Base-by-base conservation (phyloP, 2,797 vertebrate species). In the Buceros bicornis region DNA sequence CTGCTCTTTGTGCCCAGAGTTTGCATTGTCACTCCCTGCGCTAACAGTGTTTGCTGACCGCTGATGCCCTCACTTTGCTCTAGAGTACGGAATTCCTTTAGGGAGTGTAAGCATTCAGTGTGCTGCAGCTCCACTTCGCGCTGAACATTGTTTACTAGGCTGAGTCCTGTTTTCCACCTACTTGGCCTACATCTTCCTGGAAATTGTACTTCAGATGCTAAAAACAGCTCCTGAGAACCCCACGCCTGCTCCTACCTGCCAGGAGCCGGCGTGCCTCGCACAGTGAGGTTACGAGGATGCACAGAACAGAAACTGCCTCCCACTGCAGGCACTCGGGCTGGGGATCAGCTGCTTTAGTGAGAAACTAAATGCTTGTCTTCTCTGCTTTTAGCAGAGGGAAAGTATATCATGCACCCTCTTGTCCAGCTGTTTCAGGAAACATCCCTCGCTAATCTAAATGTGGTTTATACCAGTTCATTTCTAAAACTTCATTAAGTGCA, bases 81-180 rank as follows among this genome's bases (percentile, higher is more conserved):
- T 31, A 4, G 18, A 40, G 65, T 54, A 57, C 26, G 12, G 19
- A 95, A 95, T 93, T 86, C 91, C 73, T 93, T 54, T 50, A 53
- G 70, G 70, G 70, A 65, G 74, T 21, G 48, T 21, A 21, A 48
- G 21, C 48, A 42, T 64, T 74, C 71, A 28, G 62, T 7, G 12
- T 62, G 69, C 76, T 69, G 54, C 91, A 89, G 80, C 82, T 84
- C 70, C 72, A 43, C 84, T 64, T 77, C 71, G 67, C 54, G 4
- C 76, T 45, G 25, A 89, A 31, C 77, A 28, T 16, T 81, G 70
- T 90, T 95, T 87, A 79, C 94, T 88, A 87, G 84, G 54, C 80
- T 66, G 51, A 69, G 84, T 61, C 72, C 58, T 74, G 66, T 92
- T 89, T 86, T 91, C 91, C 94, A 96, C 74, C 58, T 72, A 53